Base-by-base conservation (phyloP, 2,888 invertebrate genomes). In the Lydus trimaculatus region DNA sequence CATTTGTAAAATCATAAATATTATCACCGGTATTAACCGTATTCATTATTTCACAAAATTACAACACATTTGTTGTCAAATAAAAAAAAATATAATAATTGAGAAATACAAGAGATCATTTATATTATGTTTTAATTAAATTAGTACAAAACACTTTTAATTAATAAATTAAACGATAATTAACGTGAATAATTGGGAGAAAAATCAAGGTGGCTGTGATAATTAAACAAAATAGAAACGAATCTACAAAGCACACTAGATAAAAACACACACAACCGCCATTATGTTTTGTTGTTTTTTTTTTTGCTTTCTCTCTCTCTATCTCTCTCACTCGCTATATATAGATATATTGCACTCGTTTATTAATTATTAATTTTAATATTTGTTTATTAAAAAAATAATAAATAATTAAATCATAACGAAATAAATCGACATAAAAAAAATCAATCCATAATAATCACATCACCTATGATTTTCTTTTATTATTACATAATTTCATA, bases 1-100 rank as follows among this genome's bases (percentile, higher is more conserved):
- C 92, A 85, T 94, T 94, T 84, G 91, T 91, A 87, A 96, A 96
- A 89, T 96, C 95, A 88, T 94, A 94, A 81, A 86, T 84, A 76
- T 84, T 85, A 82, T 88, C 88, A 80, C 85, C 85, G 78, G 85
- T 85, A 78, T 82, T 82, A 76, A 86, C 84, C 78, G 87, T 85
- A 84, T 86, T 86, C 84, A 84, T 84, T 79, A 80, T 84, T 80
- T 73, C 48, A 23, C 63, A 31, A 61, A 65, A 67, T 6, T 9
- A 20, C 17, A 8, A 20, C 43, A 43, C 43, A 43, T 43, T 43
- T 11, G n/a, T n/a, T n/a, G n/a, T n/a, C n/a, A n/a, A n/a, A n/a
- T n/a, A n/a, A n/a, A n/a, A n/a, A n/a, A n/a, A 17, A 48, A 2
- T 9, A 48, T 11, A 20, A 48, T 20, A 5, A 48, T 11, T 20